Percentiles rank a stretch among this genome's conserved stretches.
Evolutionary conservation across 2,797 vertebrate species (phyloP).

Genomic region (Falco columbarius): DNA sequence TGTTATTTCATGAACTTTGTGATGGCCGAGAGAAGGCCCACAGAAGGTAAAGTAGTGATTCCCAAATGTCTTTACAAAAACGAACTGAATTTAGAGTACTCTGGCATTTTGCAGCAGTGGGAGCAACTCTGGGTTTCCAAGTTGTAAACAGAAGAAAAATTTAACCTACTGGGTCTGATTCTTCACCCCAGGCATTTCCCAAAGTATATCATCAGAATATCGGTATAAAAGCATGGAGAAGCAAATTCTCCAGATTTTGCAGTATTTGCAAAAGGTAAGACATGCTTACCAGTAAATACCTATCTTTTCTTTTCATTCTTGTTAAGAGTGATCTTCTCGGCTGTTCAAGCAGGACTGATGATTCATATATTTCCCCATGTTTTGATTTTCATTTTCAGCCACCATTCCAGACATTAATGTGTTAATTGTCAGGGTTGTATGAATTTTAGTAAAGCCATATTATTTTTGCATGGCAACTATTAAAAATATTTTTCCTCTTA

Average conservation of each 20-base stretch:
- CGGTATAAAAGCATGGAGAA: neutral
- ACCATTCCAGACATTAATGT: constrained; percentile 66
- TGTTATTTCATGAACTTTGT: constrained; percentile 71
- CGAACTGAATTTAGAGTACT: neutral
- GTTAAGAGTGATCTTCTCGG: constrained; percentile 43
- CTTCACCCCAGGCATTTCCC: neutral
- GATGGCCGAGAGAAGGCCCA: neutral
- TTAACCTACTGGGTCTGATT: neutral
- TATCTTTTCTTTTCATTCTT: constrained; percentile 18
- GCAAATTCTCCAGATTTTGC: constrained; percentile 48
- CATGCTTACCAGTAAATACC: constrained; percentile 46
- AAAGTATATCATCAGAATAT: neutral
- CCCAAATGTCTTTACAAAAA: neutral
- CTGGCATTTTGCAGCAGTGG: neutral
- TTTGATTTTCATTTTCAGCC: constrained; percentile 36
- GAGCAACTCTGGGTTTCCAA: neutral
- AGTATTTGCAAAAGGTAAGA: constrained; percentile 52
- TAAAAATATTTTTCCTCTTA: constrained; percentile 82
- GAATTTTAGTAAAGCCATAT: constrained; percentile 79
- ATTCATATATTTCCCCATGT: constrained; percentile 30
- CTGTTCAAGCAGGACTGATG: constrained; percentile 19
- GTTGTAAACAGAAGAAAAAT: neutral
- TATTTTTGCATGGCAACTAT: constrained; percentile 82
- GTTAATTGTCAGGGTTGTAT: constrained; percentile 79
- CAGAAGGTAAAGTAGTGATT: neutral